Percentiles rank a stretch among this genome's conserved stretches.
phyloP scores from a whole-genome alignment of 2,888 invertebrate species.

The Coecobrya sp. region DNA sequence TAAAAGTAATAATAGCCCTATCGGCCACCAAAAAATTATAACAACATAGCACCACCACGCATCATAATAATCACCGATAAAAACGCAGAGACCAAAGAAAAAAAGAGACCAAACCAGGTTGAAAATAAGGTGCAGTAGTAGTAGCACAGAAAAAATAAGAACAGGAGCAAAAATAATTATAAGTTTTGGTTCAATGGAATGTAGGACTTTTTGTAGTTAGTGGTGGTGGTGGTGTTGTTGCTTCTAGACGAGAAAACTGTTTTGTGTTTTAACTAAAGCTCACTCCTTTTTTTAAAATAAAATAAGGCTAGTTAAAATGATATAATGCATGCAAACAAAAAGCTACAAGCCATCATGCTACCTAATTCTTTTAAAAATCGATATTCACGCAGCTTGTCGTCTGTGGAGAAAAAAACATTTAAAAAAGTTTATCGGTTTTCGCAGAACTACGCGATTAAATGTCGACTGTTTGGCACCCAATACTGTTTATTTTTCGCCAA shows the following conservation, averaged over 20 bases:
- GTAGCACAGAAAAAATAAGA: background rate
- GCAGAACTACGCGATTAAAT: background rate
- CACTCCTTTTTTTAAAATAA: background rate
- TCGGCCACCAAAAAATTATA: background rate
- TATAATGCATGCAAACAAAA: background rate
- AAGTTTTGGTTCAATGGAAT: slow-evolving; percentile 48
- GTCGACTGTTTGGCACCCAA: slow-evolving; percentile 28
- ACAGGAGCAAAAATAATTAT: slow-evolving; percentile 46
- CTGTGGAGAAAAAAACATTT: no score
- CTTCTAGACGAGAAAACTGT: no score
- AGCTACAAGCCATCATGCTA: background rate
- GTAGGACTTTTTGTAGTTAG: background rate
- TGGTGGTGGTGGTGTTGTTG: background rate
- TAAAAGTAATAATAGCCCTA: background rate
- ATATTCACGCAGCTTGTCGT: background rate
- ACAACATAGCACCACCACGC: no score
- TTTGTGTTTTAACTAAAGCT: background rate
- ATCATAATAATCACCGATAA: no score
- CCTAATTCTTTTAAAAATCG: background rate
- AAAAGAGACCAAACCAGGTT: background rate
- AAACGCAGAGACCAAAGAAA: background rate
- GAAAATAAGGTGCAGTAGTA: slow-evolving; percentile 11
- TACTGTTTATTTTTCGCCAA: background rate
- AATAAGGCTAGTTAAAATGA: background rate
- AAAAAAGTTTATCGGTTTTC: background rate